These are phyloP conservation scores for Drosophila mimica DNA, from an alignment of 2,888 invertebrate species.

Conservation along the genomic window DNA sequence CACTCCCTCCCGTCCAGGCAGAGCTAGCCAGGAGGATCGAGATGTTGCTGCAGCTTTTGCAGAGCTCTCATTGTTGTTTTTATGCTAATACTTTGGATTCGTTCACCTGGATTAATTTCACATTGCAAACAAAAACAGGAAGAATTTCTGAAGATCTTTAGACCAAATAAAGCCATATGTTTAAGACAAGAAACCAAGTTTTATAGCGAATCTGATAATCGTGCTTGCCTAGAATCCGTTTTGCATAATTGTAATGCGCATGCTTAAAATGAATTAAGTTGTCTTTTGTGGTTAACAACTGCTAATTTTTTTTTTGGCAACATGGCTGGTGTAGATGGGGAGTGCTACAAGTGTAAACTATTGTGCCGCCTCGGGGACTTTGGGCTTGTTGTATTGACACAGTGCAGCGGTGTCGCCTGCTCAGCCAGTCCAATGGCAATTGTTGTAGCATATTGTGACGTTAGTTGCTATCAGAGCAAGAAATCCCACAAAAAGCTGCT, in stretches of 20 bases:
- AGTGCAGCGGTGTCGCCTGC: slow-evolving; percentile 24
- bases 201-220: slow-evolving; percentile 3
- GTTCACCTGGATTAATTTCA: slow-evolving; percentile 74
- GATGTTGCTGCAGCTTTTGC: slow-evolving; percentile 20
- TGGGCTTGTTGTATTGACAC: slow-evolving; percentile 31
- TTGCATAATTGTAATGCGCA: slow-evolving; percentile 57
- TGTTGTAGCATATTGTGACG: slow-evolving; percentile 78
- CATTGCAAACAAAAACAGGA: slow-evolving; percentile 64
- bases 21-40: slow-evolving; percentile 52
- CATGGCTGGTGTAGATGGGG: background rate
- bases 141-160: background rate
- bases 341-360: slow-evolving; percentile 46
- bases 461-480: slow-evolving; percentile 70
- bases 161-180: background rate
- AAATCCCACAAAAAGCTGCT: slow-evolving; percentile 74
- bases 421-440: slow-evolving; percentile 55
- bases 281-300: slow-evolving; percentile 21
- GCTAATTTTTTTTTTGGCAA: slow-evolving; percentile 4
- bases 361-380: slow-evolving; percentile 24
- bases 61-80: slow-evolving; percentile 20
- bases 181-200: background rate
- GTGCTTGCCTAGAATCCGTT: slow-evolving; percentile 37
- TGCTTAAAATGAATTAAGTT: slow-evolving; percentile 30
- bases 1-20: slow-evolving; percentile 3
- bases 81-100: slow-evolving; percentile 75